Conservation (phyloP, 2,888 invertebrate species). For the Heliconius aoede region DNA sequence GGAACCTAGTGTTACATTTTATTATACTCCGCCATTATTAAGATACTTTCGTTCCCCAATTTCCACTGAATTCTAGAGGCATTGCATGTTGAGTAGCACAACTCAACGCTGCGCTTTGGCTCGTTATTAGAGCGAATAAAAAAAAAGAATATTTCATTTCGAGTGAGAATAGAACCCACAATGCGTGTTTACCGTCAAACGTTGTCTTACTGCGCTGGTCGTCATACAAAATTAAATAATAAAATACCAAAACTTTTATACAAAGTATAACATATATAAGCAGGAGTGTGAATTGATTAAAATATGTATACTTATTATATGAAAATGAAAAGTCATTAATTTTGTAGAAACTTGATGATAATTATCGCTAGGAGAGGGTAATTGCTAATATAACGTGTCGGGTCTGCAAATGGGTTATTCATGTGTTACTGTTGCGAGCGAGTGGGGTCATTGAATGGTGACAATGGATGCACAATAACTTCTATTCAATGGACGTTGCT, state of each 20-base stretch:
- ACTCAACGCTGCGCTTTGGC: no score
- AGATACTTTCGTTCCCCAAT: no score
- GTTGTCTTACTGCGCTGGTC: no score
- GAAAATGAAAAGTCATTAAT: not conserved
- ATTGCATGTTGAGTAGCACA: no score
- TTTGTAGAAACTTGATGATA: not conserved
- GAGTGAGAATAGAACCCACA: no score
- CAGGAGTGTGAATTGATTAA: not conserved
- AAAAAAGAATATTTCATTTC: no score
- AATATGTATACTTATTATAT: not conserved
- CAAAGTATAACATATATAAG: no score
- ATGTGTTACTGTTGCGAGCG: conserved; percentile 47
- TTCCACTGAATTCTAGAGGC: no score
- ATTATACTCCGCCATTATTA: no score
- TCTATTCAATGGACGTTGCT: conserved; percentile 54
- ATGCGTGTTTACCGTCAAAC: no score
- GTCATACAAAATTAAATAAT: not conserved
- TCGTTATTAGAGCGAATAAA: no score
- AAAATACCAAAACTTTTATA: not conserved
- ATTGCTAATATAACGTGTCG: not conserved
- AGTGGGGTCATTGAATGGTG: conserved; percentile 63
- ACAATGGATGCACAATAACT: conserved; percentile 66
- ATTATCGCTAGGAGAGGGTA: not conserved
- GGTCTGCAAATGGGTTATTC: conserved; percentile 31
- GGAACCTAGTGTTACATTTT: no score